Conservation (phyloP, 2,113 vertebrate genomes). For the Antigone vipio region DNA sequence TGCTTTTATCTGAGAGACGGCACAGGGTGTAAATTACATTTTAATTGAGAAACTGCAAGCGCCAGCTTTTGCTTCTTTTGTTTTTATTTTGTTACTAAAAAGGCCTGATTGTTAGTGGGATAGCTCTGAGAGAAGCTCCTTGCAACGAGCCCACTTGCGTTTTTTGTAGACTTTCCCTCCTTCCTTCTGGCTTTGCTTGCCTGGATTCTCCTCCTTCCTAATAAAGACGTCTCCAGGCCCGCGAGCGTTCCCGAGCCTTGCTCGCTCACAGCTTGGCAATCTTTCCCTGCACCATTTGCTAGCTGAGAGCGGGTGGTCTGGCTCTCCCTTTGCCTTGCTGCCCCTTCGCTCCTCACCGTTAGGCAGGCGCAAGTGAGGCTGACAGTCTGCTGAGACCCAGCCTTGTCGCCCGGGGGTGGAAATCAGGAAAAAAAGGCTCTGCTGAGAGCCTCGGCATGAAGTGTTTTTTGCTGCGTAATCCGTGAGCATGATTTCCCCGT, state of each 20-base stretch:
- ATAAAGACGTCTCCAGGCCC: not conserved
- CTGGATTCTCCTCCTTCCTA: not conserved
- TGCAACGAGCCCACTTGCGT: not conserved
- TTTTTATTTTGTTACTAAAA: not conserved
- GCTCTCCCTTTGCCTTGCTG: not conserved
- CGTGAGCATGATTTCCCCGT: not conserved
- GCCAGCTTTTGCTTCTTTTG: not conserved
- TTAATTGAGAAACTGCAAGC: slow-evolving; percentile 45
- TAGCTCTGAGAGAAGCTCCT: not conserved
- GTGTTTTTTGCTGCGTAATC: not conserved
- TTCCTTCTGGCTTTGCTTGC: not conserved
- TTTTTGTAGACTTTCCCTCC: not conserved
- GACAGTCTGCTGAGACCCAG: not conserved
- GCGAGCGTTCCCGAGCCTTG: not conserved
- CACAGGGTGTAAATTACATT: slow-evolving; percentile 47
- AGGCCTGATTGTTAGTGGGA: not conserved
- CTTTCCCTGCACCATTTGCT: not conserved
- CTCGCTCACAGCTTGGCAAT: not conserved
- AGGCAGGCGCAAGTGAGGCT: not conserved
- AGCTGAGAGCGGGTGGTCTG: not conserved
- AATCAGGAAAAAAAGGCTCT: not conserved
- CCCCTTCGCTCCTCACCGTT: not conserved
- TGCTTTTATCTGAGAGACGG: slow-evolving; percentile 22
- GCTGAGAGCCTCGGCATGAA: not conserved
- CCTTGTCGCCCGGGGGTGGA: accelerated